Percentiles rank a stretch among this genome's conserved stretches.
These are phyloP conservation scores for Pterocles burchelli DNA, from an alignment of 2,113 vertebrate genomes.

Conservation along the genomic window DNA sequence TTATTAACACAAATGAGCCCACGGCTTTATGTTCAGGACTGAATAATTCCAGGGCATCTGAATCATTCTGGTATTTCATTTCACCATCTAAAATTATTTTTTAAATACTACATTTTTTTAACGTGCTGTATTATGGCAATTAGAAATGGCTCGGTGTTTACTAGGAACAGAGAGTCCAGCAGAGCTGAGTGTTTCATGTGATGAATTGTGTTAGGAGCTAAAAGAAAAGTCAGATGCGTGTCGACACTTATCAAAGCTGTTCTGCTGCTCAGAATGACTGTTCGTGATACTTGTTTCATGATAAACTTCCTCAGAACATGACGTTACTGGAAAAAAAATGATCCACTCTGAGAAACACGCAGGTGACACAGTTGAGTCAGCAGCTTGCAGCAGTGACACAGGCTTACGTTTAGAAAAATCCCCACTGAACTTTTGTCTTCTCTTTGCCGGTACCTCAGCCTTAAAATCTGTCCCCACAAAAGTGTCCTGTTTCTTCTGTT, in stretches of 20 bases:
- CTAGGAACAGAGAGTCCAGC: conserved; percentile 34
- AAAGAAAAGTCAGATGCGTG: conserved; percentile 55
- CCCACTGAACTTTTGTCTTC: conserved; percentile 60
- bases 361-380: conserved; percentile 72
- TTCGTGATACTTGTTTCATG: conserved; percentile 54
- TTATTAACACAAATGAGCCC: conserved; percentile 7
- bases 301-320: conserved; percentile 68
- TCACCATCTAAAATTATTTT: neutral
- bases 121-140: neutral
- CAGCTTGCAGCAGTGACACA: conserved; percentile 63
- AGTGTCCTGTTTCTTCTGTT: neutral
- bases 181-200: conserved; percentile 1
- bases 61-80: conserved; percentile 46
- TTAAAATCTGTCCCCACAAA: neutral
- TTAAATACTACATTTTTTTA: neutral
- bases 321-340: conserved; percentile 54
- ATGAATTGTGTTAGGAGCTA: conserved; percentile 28
- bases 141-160: neutral
- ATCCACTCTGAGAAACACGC: conserved; percentile 58
- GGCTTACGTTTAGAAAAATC: conserved; percentile 63
- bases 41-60: conserved; percentile 16
- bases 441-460: neutral
- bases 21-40: neutral
- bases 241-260: conserved; percentile 38
- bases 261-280: conserved; percentile 66